phyloP scores from a whole-genome alignment of 2,113 vertebrate genomes.

The Gambusia holbrooki region DNA sequence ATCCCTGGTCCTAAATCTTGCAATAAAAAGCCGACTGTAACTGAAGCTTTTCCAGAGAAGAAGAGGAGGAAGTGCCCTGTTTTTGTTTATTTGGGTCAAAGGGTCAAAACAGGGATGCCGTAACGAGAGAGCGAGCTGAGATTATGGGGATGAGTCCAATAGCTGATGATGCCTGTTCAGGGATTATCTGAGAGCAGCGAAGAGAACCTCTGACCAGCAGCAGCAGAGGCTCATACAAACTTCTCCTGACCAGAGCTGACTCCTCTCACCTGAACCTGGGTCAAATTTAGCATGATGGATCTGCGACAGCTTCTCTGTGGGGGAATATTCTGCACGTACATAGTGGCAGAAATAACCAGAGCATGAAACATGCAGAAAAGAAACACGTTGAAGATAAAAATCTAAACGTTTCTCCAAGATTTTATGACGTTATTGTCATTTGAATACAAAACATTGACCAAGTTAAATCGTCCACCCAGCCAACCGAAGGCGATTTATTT shows the following conservation, averaged over 20 bases:
- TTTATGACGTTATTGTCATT: too few relatives aligned
- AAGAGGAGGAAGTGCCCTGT: neutral
- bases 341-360: too few relatives aligned
- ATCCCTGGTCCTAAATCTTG: neutral
- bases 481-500: too few relatives aligned
- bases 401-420: too few relatives aligned
- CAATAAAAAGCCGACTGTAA: neutral
- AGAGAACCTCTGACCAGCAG: slow-evolving; percentile 22
- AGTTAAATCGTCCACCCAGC: too few relatives aligned
- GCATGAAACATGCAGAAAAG: too few relatives aligned
- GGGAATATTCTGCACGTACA: neutral
- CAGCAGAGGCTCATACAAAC: slow-evolving; percentile 16
- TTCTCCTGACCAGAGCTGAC: slow-evolving; percentile 19
- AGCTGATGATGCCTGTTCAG: slow-evolving; percentile 41
- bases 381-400: too few relatives aligned
- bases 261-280: neutral
- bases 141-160: slow-evolving; percentile 57
- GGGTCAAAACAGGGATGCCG: slow-evolving; percentile 45
- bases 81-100: slow-evolving; percentile 48
- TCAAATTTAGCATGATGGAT: neutral
- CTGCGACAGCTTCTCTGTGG: neutral
- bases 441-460: too few relatives aligned
- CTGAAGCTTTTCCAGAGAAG: neutral
- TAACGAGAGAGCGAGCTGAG: slow-evolving; percentile 37
- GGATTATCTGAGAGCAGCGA: slow-evolving; percentile 50